Conservation (phyloP, 1,140 invertebrate genomes). For the Archivesica marissinica region DNA sequence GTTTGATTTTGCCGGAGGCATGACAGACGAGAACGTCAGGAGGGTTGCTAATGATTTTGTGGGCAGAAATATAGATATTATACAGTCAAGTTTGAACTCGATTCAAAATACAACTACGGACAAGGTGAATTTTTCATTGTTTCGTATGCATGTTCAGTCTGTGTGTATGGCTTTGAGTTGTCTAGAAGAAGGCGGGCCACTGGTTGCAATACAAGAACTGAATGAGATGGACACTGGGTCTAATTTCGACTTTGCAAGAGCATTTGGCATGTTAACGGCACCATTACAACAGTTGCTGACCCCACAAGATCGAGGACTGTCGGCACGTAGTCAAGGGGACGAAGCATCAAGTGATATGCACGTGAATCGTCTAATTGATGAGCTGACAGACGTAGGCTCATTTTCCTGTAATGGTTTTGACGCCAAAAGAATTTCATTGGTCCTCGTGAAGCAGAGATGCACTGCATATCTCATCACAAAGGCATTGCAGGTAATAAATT, state of each 20-base stretch:
- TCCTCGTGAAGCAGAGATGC: conserved; percentile 76
- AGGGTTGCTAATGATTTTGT: conserved; percentile 40
- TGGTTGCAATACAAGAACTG: conserved; percentile 66
- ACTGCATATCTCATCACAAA: conserved; percentile 71
- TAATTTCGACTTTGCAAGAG: conserved; percentile 64
- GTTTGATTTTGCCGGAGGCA: background rate
- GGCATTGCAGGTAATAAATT: conserved; percentile 63
- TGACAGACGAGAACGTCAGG: conserved; percentile 17
- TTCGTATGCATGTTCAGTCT: conserved; percentile 54
- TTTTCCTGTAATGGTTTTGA: conserved; percentile 20
- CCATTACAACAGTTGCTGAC: conserved; percentile 23
- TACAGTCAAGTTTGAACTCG: conserved; percentile 37
- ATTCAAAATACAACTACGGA: background rate
- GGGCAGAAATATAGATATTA: conserved; percentile 20
- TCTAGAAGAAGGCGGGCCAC: conserved; percentile 62
- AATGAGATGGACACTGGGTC: conserved; percentile 52
- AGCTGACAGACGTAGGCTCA: conserved; percentile 54
- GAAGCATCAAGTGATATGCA: background rate
- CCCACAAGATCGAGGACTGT: background rate
- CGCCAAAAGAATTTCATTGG: conserved; percentile 68
- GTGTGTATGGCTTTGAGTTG: conserved; percentile 65
- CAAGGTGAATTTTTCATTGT: conserved; percentile 32
- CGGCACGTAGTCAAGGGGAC: background rate
- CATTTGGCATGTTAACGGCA: conserved; percentile 52
- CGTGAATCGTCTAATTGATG: conserved; percentile 64